Percentiles rank a stretch among this genome's conserved stretches.
These are phyloP conservation scores for Augochlora pura DNA, from an alignment of 1,140 invertebrate genomes.

Conservation along the genomic window DNA sequence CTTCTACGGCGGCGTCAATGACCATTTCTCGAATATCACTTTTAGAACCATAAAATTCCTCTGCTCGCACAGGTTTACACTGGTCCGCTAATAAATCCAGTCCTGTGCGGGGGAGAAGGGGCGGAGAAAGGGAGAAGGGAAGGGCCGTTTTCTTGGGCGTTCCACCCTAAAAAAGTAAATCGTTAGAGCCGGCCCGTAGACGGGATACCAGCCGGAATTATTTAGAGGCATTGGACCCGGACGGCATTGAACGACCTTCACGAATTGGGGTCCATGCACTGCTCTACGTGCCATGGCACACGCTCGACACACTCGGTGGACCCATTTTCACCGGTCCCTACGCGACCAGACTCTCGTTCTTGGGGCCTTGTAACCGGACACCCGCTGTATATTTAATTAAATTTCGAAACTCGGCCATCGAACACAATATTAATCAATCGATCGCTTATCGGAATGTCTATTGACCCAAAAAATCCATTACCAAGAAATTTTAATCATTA, in stretches of 20 bases:
- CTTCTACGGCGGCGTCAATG: slow-evolving; percentile 3
- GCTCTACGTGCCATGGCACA: slow-evolving; percentile 16
- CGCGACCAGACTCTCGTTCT: too few species aligned
- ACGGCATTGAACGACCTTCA: slow-evolving; percentile 79
- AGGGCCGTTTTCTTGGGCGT: not conserved
- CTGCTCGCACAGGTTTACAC: not conserved
- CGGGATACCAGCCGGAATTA: slow-evolving; percentile 26
- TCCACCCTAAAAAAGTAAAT: slow-evolving; percentile 16
- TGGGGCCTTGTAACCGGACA: slow-evolving; percentile 26
- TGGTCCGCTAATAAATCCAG: slow-evolving; percentile 33
- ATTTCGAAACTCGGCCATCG: too few species aligned
- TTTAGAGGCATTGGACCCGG: slow-evolving; percentile 63
- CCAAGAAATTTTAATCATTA: too few species aligned
- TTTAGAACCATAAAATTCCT: slow-evolving; percentile 27
- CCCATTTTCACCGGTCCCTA: slow-evolving; percentile 58
- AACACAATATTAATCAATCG: too few species aligned
- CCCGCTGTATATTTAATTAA: not conserved
- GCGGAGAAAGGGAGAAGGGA: too few species aligned
- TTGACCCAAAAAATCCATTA: too few species aligned
- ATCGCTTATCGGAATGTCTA: too few species aligned
- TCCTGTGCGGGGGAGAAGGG: too few species aligned
- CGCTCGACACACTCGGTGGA: slow-evolving; percentile 21
- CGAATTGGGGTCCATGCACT: slow-evolving; percentile 72
- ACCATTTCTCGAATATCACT: not conserved
- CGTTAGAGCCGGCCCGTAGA: slow-evolving; percentile 20